Conservation (phyloP, 2,113 vertebrate genomes). For the Heloderma charlesbogerti region DNA sequence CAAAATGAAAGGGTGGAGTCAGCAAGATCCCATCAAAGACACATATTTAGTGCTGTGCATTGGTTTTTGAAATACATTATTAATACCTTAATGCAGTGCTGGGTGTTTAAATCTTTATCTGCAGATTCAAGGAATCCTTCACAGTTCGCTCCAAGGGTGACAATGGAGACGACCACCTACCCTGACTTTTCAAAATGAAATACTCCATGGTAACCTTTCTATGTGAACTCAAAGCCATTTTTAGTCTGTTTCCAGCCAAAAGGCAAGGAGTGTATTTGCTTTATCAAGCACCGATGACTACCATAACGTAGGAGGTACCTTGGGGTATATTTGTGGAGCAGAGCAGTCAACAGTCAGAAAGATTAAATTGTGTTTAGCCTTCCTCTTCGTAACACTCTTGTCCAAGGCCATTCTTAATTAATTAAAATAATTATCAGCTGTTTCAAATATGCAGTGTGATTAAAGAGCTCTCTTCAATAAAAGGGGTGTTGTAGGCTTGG, state of each 20-base stretch:
- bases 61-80: slow-evolving; percentile 31
- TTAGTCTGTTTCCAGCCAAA: not conserved
- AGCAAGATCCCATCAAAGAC: not conserved
- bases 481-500: not conserved
- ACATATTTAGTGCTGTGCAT: not conserved
- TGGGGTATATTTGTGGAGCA: not conserved
- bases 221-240: not conserved
- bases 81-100: slow-evolving; percentile 18
- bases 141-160: not conserved
- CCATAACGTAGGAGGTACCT: not conserved
- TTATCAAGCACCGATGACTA: not conserved
- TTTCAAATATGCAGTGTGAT: not conserved
- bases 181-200: not conserved
- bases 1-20: not conserved
- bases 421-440: not conserved
- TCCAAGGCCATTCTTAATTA: not conserved
- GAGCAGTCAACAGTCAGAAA: accelerated
- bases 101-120: slow-evolving; percentile 16
- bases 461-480: slow-evolving; percentile 12
- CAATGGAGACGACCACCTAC: not conserved
- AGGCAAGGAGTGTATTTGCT: not conserved
- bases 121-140: not conserved
- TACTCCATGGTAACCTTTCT: not conserved
- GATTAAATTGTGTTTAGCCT: not conserved
- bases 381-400: not conserved